phyloP scores from a whole-genome alignment of 2,888 invertebrate species.

The Aelia acuminata region DNA sequence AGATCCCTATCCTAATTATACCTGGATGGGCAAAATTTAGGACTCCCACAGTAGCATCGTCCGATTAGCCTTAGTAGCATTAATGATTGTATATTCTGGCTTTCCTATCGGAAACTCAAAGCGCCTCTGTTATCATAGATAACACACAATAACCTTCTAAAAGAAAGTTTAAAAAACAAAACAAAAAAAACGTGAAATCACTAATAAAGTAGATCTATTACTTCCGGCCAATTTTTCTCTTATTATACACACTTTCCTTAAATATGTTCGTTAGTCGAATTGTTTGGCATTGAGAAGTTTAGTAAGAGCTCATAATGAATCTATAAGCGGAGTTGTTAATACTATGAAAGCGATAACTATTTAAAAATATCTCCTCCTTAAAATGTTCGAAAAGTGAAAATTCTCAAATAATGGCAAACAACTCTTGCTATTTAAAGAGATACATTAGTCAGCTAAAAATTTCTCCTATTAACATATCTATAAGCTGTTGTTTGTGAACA shows the following conservation, averaged over 20 bases:
- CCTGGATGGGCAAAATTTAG: too few species aligned
- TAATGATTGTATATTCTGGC: too few species aligned
- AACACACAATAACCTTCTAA: too few species aligned
- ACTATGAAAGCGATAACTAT: not conserved
- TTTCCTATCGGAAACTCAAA: too few species aligned
- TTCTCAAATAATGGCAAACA: not conserved
- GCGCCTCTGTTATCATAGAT: too few species aligned
- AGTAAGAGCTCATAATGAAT: not conserved
- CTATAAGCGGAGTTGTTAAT: not conserved
- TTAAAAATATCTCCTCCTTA: not conserved
- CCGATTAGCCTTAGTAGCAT: too few species aligned
- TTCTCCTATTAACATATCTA: constrained; percentile 8
- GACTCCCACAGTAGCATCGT: too few species aligned
- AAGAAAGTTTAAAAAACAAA: too few species aligned
- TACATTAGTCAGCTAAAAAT: not conserved
- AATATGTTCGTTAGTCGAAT: not conserved
- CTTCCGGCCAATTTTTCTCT: not conserved
- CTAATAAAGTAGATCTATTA: not conserved
- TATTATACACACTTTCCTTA: not conserved
- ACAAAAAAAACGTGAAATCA: not conserved
- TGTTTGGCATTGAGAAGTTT: not conserved
- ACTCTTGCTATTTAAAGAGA: not conserved
- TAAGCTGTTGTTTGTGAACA: not conserved
- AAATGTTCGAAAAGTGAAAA: not conserved
- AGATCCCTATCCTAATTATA: too few species aligned